Percentiles rank a stretch among this genome's conserved stretches.
Evolutionary conservation across 2,797 vertebrate genomes (phyloP).

Genomic region (Crenichthys baileyi): DNA sequence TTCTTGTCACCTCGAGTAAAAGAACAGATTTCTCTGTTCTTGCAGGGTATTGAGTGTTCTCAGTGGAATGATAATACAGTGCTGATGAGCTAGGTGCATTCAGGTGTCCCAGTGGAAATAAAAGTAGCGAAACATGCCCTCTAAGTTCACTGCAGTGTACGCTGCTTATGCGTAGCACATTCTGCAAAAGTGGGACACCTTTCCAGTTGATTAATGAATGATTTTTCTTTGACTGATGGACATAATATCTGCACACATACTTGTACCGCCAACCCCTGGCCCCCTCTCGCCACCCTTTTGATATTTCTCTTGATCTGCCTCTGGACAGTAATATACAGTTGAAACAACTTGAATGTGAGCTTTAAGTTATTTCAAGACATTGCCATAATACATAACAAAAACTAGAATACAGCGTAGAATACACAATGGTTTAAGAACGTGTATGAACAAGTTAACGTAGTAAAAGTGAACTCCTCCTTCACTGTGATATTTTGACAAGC

Average conservation of each 20-base stretch:
- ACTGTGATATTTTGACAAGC: constrained; percentile 37
- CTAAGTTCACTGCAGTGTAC: no score
- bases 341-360: not conserved
- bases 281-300: not conserved
- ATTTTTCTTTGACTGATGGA: no score
- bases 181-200: no score
- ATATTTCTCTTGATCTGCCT: not conserved
- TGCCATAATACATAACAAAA: not conserved
- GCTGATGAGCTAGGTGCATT: no score
- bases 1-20: not conserved
- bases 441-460: not conserved
- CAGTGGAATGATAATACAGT: no score
- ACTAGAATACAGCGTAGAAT: not conserved
- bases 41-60: not conserved
- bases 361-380: no score
- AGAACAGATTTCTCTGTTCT: not conserved
- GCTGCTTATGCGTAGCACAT: no score
- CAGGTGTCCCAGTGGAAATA: no score
- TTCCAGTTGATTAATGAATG: no score
- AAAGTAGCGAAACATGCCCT: no score
- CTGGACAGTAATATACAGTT: not conserved
- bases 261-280: no score
- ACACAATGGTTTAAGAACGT: not conserved
- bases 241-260: no score
- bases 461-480: constrained; percentile 14